A percentile compares a stretch with the other conserved stretches of the same genome.
Evolutionary conservation across 2,113 vertebrate genomes (phyloP).

Genomic region (Orycteropus afer): DNA sequence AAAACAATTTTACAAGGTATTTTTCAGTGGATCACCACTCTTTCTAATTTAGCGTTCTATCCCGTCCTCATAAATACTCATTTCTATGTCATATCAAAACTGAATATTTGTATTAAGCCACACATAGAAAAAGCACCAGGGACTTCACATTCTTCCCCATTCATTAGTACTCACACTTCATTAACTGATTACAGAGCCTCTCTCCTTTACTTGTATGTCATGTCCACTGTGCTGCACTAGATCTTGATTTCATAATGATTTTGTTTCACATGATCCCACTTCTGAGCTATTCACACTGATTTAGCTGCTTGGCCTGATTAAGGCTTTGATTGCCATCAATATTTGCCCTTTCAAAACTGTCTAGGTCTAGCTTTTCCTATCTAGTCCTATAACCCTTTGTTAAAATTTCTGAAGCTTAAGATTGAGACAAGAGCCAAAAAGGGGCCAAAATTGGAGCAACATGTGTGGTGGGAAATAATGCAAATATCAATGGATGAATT

Average conservation of each 20-base stretch:
- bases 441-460: not conserved
- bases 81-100: not conserved
- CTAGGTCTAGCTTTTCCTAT: conserved; percentile 6
- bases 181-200: not conserved
- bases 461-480: not conserved
- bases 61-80: not conserved
- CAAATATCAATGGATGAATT: not conserved
- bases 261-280: not conserved
- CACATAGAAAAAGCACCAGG: not conserved
- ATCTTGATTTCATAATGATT: not conserved
- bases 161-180: not conserved
- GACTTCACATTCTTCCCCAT: not conserved
- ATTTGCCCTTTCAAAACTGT: conserved; percentile 47
- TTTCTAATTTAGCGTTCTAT: conserved; percentile 9
- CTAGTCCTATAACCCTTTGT: not conserved
- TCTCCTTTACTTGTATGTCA: not conserved
- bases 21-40: not conserved
- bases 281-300: not conserved
- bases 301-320: conserved; percentile 8
- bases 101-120: not conserved
- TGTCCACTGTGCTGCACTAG: not conserved
- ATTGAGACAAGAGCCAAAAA: not conserved
- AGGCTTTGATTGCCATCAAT: not conserved
- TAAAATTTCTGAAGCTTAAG: not conserved
- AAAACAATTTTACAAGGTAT: not conserved